Evolutionary conservation across 2,888 invertebrate species (phyloP).

Genomic region (Ceraclea dissimilis): DNA sequence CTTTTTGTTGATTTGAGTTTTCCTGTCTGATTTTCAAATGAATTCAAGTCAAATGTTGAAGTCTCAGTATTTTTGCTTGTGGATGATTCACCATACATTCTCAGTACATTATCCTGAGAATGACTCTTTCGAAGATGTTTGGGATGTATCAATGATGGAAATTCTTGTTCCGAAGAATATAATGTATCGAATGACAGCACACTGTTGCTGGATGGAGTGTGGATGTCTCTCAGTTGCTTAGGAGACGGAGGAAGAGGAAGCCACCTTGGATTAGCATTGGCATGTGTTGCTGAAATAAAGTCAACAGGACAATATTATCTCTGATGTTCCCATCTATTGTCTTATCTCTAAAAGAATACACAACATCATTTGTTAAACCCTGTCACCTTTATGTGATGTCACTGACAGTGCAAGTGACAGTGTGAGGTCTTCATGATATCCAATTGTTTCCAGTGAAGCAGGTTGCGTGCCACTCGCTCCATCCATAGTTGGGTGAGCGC

Average conservation of each 20-base stretch:
- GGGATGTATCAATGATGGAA: conserved; percentile 2
- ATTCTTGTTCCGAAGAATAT: conserved; percentile 11
- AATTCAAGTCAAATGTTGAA: background rate
- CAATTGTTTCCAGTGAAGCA: conserved; percentile 18
- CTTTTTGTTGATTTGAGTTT: background rate
- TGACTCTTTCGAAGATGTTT: conserved; percentile 14
- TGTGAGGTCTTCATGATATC: conserved; percentile 19
- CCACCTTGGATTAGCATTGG: too few relatives aligned
- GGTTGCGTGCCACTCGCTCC: conserved; percentile 12
- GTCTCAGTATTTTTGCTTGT: background rate
- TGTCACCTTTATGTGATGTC: conserved; percentile 17
- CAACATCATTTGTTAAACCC: too few relatives aligned
- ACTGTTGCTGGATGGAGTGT: conserved; percentile 10
- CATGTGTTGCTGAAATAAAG: too few relatives aligned
- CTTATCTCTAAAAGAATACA: too few relatives aligned
- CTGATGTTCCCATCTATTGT: too few relatives aligned
- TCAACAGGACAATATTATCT: too few relatives aligned
- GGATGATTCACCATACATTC: background rate
- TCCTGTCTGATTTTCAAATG: background rate
- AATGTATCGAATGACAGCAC: conserved; percentile 20
- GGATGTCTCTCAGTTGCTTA: too few relatives aligned
- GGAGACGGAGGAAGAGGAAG: too few relatives aligned
- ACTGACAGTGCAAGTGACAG: conserved; percentile 18
- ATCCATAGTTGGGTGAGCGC: background rate
- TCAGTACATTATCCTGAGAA: conserved; percentile 19